Base-by-base conservation (phyloP, 1,140 invertebrate species). In the Araneus ventricosus region DNA sequence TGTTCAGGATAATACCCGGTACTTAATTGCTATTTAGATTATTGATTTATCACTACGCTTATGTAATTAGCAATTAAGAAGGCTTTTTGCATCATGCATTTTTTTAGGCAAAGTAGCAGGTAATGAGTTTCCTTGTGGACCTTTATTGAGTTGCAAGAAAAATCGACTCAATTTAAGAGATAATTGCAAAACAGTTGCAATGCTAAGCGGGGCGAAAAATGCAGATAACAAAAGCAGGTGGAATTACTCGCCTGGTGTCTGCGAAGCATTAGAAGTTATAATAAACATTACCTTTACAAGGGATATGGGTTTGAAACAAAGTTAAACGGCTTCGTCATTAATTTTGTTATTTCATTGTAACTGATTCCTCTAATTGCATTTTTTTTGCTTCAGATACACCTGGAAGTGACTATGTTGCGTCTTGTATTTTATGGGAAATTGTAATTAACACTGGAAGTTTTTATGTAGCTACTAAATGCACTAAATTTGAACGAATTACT, bases 61-160 rank as follows among this genome's bases (percentile, higher is more conserved):
- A 88, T 75, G 39, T 88, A 88, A 88, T 75, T 88, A 88, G 37
- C 87, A 88, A 75, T 75, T 88, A 88, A 75, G 63, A 45, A n/a
- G 7, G 8, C 30, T 34, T 88, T 88, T 88, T 75, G 57, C 24
- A 41, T 24, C 52, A 10, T 27, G 5, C 24, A 10, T 86, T 86
- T 45, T 52, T 59, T 39, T 34, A 45, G 24, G 0, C 6, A 45
- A 86, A n/a, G 30, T 61, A 17, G 84, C 52, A 86, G 84, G 52
- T 86, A 86, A 86, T 86, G 84, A 86, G 37, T 86, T 86, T 86
- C 34, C 3, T 30, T 59, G 20, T 45, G 30, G 20, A 86, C 57
- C 17, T 17, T 86, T 61, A 86, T 37, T 85, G 82, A 85, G 27
- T 82, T 30, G 34, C 1, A 8, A 61, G 34, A 20, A 63, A 27